Percentiles rank a stretch among this genome's conserved stretches.
Conservation (phyloP, 2,797 vertebrate genomes). For the Pseudomugil gertrudae region DNA sequence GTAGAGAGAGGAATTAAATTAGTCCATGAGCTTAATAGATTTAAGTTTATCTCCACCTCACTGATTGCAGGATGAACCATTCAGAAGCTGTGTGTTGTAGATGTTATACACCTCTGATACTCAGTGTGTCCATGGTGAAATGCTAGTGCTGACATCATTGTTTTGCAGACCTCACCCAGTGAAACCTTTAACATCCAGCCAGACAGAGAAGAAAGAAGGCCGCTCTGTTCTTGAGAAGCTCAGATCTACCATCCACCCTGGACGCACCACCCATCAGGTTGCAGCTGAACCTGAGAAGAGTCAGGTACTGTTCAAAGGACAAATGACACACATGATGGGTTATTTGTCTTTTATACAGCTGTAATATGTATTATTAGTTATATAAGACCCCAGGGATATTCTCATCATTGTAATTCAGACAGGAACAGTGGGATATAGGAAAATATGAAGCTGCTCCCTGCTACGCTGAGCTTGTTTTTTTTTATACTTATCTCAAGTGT, state of each 20-base stretch:
- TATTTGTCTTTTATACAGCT: not conserved
- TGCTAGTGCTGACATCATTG: constrained; percentile 38
- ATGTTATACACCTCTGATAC: not conserved
- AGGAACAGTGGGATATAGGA: not conserved
- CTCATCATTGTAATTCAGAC: not conserved
- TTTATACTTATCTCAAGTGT: constrained; percentile 34
- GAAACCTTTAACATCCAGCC: constrained; percentile 88
- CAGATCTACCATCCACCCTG: constrained; percentile 83
- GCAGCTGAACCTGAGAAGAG: constrained; percentile 74
- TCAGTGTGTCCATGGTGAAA: constrained; percentile 13
- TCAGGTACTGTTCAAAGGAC: constrained; percentile 62
- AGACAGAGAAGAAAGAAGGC: constrained; percentile 85
- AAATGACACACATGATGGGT: not conserved
- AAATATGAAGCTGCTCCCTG: constrained; percentile 26
- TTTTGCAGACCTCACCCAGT: constrained; percentile 90
- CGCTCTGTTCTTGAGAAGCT: constrained; percentile 89
- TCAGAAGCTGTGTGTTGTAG: not conserved
- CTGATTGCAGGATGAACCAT: not conserved
- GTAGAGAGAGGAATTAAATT: not conserved
- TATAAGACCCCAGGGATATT: not conserved
- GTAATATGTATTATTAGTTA: not conserved
- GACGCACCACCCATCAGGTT: constrained; percentile 67
- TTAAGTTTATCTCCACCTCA: constrained; percentile 13
- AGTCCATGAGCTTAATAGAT: constrained; percentile 6
- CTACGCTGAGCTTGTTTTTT: constrained; percentile 29